Conservation (phyloP, 1,140 invertebrate genomes). For the Aethina tumida region DNA sequence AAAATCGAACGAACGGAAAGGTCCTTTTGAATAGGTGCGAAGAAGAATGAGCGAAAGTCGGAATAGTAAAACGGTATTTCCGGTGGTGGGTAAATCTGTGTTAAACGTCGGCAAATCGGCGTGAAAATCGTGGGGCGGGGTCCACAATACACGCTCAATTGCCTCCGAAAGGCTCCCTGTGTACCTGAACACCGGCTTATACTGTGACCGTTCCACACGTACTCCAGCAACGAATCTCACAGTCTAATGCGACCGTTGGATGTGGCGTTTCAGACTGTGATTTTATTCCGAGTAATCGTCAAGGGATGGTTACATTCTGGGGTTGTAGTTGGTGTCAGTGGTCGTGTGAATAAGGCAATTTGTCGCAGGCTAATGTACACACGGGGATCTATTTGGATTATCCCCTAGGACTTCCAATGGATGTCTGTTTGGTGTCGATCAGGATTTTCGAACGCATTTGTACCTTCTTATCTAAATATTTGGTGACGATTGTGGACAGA, state of each 20-base stretch:
- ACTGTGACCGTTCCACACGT: conserved; percentile 4
- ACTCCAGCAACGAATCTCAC: background rate
- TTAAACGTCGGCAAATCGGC: conserved; percentile 12
- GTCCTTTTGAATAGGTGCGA: conserved; percentile 1
- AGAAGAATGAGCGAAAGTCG: conserved; percentile 1
- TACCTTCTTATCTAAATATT: conserved; percentile 12
- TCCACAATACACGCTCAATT: conserved; percentile 11
- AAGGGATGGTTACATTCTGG: conserved; percentile 1
- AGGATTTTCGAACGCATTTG: conserved; percentile 9
- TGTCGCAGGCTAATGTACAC: conserved; percentile 5
- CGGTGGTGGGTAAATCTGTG: conserved; percentile 11
- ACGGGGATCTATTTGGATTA: conserved; percentile 7
- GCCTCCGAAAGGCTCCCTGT: conserved; percentile 9
- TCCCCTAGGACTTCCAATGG: conserved; percentile 7
- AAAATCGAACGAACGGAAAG: background rate
- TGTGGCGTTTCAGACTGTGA: background rate
- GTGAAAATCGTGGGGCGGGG: conserved; percentile 11
- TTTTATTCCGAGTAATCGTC: background rate
- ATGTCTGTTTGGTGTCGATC: conserved; percentile 9
- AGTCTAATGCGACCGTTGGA: no score
- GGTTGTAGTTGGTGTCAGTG: conserved; percentile 6
- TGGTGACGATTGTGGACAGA: conserved; percentile 11
- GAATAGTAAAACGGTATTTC: conserved; percentile 8
- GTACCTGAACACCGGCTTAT: conserved; percentile 3
- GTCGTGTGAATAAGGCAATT: conserved; percentile 12